Percentiles rank a stretch among this genome's conserved stretches.
Conservation (phyloP, 2,797 vertebrate species). For the Monodelphis domestica region DNA sequence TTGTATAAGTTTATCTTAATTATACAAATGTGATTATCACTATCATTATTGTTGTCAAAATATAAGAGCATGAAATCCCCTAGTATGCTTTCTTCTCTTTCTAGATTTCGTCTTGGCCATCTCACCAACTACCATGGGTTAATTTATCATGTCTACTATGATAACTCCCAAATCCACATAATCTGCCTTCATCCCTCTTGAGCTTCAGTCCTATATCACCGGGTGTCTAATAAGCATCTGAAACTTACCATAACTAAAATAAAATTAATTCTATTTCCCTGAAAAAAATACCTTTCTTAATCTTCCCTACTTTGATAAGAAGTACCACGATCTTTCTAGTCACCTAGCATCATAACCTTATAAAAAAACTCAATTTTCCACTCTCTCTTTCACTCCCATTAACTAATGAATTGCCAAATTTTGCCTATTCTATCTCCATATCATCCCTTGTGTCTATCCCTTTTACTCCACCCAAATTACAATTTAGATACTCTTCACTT, state of each 20-base stretch:
- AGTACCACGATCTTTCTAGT: not conserved
- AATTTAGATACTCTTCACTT: not conserved
- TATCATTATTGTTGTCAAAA: not conserved
- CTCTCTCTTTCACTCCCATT: not conserved
- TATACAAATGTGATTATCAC: not conserved
- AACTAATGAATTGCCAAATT: not conserved
- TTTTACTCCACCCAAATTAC: not conserved
- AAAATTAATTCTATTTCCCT: not conserved
- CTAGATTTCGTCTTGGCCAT: not conserved
- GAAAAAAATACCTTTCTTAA: not conserved
- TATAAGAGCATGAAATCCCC: not conserved
- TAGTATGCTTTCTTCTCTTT: not conserved
- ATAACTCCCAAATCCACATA: not conserved
- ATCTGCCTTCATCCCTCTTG: not conserved
- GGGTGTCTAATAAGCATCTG: not conserved
- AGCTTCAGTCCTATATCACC: not conserved
- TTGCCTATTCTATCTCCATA: not conserved
- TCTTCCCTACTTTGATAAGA: not conserved
- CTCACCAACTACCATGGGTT: not conserved
- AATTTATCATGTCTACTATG: not conserved
- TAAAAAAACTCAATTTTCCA: not conserved
- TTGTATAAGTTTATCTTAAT: not conserved
- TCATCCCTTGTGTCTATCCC: not conserved
- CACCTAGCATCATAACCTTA: not conserved
- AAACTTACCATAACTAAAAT: not conserved